Base-by-base conservation (phyloP, 1,140 invertebrate species). In the Antheraea mylitta region DNA sequence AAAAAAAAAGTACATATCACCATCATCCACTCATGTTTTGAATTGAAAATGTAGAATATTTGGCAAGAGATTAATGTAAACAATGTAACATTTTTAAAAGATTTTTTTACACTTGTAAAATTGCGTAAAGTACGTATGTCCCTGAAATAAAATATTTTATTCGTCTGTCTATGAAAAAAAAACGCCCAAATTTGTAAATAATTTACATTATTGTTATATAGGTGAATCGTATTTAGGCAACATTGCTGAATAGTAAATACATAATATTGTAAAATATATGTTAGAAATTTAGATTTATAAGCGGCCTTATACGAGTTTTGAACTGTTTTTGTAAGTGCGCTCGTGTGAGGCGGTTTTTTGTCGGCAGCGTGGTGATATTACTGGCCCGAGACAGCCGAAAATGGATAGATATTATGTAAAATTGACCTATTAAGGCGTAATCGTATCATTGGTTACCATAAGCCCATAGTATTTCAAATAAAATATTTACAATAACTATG, bases 401-500 rank as follows among this genome's bases (percentile, higher is more conserved):
- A 80, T 79, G 71, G 78, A 81, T 79, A 76, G 80, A 84, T 84
- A 82, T 85, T 81, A 85, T 81, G 83, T 74, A 77, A 83, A 82
- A 71, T 80, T 81, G 77, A 81, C 73, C 75, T 69, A 81, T 79
- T 78, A 76, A 78, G 70, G 82, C 79, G 79, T 85, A 77, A 87
- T 86, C 90, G 89, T 90, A 91, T 89, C 87, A 89, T 91, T 91
- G 89, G 89, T 91, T 91, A 91, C 89, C 89, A 89, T 90, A 90
- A 91, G 83, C 86, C 80, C 67, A 86, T 89, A 90, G 83, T 90
- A 90, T 87, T 90, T 88, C 85, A 91, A 91, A 91, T 91, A 90
- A 91, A 66, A 91, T 91, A 91, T 91, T 91, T 91, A 91, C 89
- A 91, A 85, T 83, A 77, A 53, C 62, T 53, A 19, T 58, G 68